phyloP scores from a whole-genome alignment of 2,113 vertebrate genomes.

The Pseudolaguvia tuberculata region DNA sequence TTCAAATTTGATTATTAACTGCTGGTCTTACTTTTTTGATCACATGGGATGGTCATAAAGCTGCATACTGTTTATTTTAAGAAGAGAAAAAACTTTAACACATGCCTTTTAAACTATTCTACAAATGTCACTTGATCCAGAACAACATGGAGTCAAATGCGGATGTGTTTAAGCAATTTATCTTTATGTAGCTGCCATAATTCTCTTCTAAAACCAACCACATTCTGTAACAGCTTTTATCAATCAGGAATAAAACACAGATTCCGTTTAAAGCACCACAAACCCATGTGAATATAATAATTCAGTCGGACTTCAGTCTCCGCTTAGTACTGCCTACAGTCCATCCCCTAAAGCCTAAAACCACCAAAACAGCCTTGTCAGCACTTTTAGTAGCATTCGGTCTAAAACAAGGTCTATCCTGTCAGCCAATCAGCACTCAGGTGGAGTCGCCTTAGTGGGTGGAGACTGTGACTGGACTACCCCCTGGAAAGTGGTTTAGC shows the following conservation, averaged over 20 bases:
- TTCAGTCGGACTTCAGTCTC: not conserved
- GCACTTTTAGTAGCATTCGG: constrained; percentile 44
- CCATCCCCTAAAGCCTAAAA: not conserved
- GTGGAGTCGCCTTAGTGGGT: constrained; percentile 39
- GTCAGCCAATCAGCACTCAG: constrained; percentile 60
- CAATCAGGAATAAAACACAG: not conserved
- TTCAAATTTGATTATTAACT: too few species aligned
- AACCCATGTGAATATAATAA: not conserved
- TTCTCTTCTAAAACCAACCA: not conserved
- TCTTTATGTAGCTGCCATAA: not conserved
- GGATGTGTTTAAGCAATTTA: not conserved
- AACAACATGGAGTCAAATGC: not conserved
- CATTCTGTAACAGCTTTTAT: not conserved
- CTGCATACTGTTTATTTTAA: not conserved
- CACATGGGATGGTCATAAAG: not conserved
- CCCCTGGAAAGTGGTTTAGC: constrained; percentile 46
- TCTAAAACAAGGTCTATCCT: constrained; percentile 52
- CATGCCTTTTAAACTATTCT: not conserved
- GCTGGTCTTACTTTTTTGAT: not conserved
- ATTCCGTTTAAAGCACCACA: constrained; percentile 3
- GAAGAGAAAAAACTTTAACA: not conserved
- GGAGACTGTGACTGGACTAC: constrained; percentile 2
- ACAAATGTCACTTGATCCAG: not conserved
- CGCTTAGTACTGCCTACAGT: not conserved
- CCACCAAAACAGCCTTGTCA: not conserved